These are phyloP conservation scores for Sakesphorus luctuosus DNA, from an alignment of 2,113 vertebrate species.

Conservation along the genomic window DNA sequence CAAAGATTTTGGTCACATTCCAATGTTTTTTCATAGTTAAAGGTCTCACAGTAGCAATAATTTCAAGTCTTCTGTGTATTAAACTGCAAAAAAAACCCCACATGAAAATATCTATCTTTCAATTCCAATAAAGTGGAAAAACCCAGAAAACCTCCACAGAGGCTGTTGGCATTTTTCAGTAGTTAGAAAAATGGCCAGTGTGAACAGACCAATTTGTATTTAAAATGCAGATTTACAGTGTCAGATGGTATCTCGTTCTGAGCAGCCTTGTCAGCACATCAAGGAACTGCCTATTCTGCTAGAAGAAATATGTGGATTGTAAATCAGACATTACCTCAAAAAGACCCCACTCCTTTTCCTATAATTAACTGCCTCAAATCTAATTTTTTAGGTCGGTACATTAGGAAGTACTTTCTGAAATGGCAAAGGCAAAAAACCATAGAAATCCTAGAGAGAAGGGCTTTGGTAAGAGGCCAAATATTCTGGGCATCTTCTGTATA, in stretches of 20 bases:
- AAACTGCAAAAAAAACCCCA: not conserved
- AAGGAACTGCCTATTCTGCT: not conserved
- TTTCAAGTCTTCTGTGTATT: conserved; percentile 40
- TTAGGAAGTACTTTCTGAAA: not conserved
- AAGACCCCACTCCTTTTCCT: not conserved
- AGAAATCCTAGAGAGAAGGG: not conserved
- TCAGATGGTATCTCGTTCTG: conserved; percentile 29
- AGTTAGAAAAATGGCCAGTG: conserved; percentile 1
- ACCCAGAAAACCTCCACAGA: not conserved
- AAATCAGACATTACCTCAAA: not conserved
- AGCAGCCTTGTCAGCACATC: not conserved
- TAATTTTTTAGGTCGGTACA: not conserved
- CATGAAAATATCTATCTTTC: conserved; percentile 31
- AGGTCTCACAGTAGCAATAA: conserved; percentile 27
- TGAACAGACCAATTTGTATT: not conserved
- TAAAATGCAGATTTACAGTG: conserved; percentile 12
- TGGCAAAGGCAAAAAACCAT: not conserved
- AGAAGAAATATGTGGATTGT: not conserved
- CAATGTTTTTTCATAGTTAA: not conserved
- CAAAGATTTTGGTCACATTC: not conserved
- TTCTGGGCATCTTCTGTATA: not conserved
- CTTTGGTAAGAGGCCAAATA: not conserved
- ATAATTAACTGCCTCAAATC: not conserved
- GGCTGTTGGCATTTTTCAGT: conserved; percentile 3
- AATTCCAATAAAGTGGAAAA: not conserved